Evolutionary conservation across 2,113 vertebrate genomes (phyloP).

Genomic region (Mystacornis crossleyi): DNA sequence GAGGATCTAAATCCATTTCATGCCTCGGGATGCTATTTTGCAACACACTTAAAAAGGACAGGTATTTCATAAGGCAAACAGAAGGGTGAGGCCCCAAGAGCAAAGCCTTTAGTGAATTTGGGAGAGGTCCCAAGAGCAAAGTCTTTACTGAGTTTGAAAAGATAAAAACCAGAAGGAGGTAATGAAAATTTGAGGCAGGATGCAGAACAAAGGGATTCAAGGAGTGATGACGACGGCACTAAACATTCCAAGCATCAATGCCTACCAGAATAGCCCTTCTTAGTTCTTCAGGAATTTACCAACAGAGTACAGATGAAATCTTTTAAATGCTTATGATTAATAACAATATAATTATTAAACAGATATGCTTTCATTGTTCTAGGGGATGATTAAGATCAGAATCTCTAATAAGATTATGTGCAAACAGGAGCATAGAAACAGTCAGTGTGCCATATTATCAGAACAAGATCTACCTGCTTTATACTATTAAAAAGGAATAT

Average conservation of each 20-base stretch:
- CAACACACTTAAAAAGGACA: neutral
- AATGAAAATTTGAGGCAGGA: neutral
- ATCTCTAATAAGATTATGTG: neutral
- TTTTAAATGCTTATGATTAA: neutral
- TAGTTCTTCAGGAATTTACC: neutral
- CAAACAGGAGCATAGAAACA: neutral
- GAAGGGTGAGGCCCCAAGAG: neutral
- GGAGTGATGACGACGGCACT: fast-evolving
- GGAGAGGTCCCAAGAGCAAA: neutral
- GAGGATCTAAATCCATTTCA: neutral
- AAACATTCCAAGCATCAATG: neutral
- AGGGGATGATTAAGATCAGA: neutral
- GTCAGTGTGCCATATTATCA: neutral
- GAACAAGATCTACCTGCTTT: neutral
- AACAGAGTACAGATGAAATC: neutral
- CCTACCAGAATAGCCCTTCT: neutral
- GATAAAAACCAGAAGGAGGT: neutral
- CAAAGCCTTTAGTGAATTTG: neutral
- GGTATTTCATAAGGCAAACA: neutral
- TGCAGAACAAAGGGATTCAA: neutral
- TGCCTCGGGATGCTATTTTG: neutral
- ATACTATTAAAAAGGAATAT: neutral
- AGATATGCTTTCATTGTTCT: neutral
- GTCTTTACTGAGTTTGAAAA: neutral
- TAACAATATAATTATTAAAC: neutral